Evolutionary conservation across 2,113 vertebrate species (phyloP), one percentile per base, ranked within the genome.

Genomic region (Archocentrus centrarchus): DNA sequence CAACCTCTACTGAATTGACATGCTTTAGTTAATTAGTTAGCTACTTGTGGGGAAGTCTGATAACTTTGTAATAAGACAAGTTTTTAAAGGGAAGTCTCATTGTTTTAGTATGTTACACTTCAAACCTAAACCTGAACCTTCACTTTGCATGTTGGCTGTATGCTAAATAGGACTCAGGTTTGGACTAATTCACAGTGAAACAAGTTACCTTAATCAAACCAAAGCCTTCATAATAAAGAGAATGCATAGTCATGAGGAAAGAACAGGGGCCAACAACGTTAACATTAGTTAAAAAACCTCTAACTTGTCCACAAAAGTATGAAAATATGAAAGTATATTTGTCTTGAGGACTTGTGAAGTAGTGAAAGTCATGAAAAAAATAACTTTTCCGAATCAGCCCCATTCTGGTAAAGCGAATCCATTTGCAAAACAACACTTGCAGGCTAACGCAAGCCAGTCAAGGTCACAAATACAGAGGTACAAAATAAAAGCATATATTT

Each of bases 171-270:
- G 44, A 70, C 35, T 27, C 32, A 35, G 24, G 10, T 22, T 79
- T 62, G 2, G n/a, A 78, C 41, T 61, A 27, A 57, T 53, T 96
- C 92, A 95, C 91, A 94, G 93, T 94, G 90, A 92, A 80, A 84
- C 30, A 63, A 68, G 47, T 27, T 18, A 64, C 32, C 59, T 76
- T 63, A 30, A 85, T 89, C 70, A 77, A 91, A 90, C 75, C 70
- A 86, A 82, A 86, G 80, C 75, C 57, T 82, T 90, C 83, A 68
- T 64, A 58, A 79, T 64, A 82, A 83, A 80, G 82, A 83, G 37
- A 81, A 94, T 95, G 95, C 95, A 95, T 95, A 95, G 92, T 94
- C 75, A 87, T 78, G 70, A 85, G 59, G 39, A 47, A 86, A 50
- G 17, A 75, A 66, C 22, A 75, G 17, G 73, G 14, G 32, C 30